phyloP scores from a whole-genome alignment of 2,797 vertebrate species.

The Nothura maculosa region DNA sequence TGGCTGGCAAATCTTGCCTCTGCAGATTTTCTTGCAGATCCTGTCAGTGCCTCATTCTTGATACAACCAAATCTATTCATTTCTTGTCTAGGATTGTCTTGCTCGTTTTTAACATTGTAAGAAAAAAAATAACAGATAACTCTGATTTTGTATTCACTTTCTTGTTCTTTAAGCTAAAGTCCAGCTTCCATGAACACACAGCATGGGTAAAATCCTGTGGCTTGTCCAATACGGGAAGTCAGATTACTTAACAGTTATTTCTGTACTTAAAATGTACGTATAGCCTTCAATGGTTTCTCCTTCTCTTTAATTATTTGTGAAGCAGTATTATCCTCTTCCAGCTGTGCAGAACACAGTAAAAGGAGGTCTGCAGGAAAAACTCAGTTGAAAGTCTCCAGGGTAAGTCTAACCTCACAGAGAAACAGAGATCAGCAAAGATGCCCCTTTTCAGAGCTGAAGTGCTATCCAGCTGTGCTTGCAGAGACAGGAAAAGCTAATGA shows the following conservation, averaged over 20 bases:
- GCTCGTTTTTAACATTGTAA: background rate
- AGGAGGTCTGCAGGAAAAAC: background rate
- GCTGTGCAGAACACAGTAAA: conserved; percentile 5
- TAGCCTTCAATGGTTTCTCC: background rate
- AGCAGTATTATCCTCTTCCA: background rate
- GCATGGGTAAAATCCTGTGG: background rate
- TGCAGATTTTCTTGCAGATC: background rate
- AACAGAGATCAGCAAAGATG: background rate
- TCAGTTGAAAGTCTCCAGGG: background rate
- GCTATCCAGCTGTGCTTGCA: conserved; percentile 7
- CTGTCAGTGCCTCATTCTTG: background rate
- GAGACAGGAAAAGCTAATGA: conserved; percentile 29
- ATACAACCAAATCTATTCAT: background rate
- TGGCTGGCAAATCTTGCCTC: background rate
- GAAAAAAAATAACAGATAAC: background rate
- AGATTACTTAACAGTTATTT: background rate
- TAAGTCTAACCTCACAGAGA: background rate
- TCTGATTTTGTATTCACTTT: background rate
- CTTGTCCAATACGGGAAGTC: background rate
- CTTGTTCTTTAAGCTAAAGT: background rate
- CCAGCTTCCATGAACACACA: background rate
- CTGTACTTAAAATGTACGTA: background rate
- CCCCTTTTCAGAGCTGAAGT: conserved; percentile 16
- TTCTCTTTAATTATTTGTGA: conserved; percentile 27
- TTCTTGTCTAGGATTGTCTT: background rate